Evolutionary conservation across 2,113 vertebrate genomes (phyloP).

Genomic region (Phylloscopus trochiloides): DNA sequence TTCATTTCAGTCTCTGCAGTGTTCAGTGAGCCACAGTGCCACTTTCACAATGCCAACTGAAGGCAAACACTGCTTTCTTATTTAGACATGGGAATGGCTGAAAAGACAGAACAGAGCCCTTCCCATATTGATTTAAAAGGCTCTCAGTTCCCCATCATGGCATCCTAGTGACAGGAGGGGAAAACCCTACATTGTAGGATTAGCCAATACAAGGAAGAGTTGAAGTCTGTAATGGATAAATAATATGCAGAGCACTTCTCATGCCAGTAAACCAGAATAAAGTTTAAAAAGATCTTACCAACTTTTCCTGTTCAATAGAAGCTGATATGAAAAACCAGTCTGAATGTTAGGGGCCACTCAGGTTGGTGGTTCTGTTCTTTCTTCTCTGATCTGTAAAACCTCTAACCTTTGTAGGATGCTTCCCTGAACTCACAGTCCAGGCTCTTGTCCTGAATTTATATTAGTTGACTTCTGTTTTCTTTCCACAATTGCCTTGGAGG

Average conservation of each 20-base stretch:
- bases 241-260: neutral
- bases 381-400: neutral
- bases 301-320: neutral
- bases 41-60: neutral
- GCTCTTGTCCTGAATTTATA: neutral
- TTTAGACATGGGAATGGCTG: neutral
- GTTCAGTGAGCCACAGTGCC: neutral
- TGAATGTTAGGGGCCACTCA: neutral
- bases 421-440: neutral
- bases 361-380: neutral
- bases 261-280: neutral
- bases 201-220: neutral
- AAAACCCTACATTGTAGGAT: neutral
- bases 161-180: neutral
- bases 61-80: neutral
- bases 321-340: neutral
- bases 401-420: neutral
- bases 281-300: neutral
- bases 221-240: neutral
- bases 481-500: neutral
- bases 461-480: neutral
- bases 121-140: neutral
- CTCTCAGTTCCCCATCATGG: neutral
- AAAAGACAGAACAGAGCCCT: neutral
- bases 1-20: neutral